Percentiles rank a stretch among this genome's conserved stretches.
Evolutionary conservation across 1,140 invertebrate genomes (phyloP).

Genomic region (Carcinoscorpius rotundicauda): DNA sequence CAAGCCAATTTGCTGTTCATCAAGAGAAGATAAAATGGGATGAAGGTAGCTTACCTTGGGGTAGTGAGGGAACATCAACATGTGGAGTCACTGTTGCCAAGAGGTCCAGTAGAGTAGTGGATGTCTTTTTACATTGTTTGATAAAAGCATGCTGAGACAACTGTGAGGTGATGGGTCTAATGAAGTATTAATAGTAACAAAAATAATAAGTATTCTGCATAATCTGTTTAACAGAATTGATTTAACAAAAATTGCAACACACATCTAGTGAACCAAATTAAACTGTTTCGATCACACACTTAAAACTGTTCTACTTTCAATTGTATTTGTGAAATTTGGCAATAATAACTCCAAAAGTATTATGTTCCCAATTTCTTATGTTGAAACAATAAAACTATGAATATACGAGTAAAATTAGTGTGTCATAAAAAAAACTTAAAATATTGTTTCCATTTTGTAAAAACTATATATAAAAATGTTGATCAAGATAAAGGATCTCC

Average conservation of each 20-base stretch:
- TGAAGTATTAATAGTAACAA: slow-evolving; percentile 6
- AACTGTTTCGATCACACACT: slow-evolving; percentile 22
- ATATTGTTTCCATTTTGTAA: no score
- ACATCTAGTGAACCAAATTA: slow-evolving; percentile 33
- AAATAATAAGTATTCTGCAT: not conserved
- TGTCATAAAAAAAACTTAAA: no score
- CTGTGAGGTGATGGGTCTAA: slow-evolving; percentile 29
- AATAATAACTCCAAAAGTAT: slow-evolving; percentile 24
- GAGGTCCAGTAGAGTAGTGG: slow-evolving; percentile 34
- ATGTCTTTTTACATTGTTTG: slow-evolving; percentile 38
- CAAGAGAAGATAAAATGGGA: no score
- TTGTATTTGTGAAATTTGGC: slow-evolving; percentile 27
- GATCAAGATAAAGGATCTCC: no score
- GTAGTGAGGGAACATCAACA: slow-evolving; percentile 27
- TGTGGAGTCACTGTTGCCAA: slow-evolving; percentile 41
- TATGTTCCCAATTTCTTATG: no score
- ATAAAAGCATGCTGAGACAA: slow-evolving; percentile 61
- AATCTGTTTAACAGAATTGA: not conserved
- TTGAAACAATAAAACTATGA: no score
- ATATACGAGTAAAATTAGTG: no score
- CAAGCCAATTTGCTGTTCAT: no score
- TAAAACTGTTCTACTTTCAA: not conserved
- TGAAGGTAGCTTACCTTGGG: no score
- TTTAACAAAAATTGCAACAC: not conserved
- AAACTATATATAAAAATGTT: no score